Evolutionary conservation across 2,113 vertebrate genomes (phyloP).

Genomic region (Dromas ardeola): DNA sequence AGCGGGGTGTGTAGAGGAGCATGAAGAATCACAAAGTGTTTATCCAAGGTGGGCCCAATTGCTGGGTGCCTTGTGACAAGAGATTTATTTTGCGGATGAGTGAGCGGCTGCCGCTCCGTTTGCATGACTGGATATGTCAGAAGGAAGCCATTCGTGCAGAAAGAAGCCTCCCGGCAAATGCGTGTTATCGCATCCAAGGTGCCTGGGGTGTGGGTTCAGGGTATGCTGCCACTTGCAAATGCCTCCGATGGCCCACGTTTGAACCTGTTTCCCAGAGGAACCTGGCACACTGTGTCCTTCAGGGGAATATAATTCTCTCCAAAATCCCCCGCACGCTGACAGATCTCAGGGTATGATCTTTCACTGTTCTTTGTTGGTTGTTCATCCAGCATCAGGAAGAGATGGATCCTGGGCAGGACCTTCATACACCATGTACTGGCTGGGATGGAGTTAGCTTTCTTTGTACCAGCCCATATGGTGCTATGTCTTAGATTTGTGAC

Average conservation of each 20-base stretch:
- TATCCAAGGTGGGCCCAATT: neutral
- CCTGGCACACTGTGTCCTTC: neutral
- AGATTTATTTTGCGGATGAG: neutral
- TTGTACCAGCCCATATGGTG: accelerated
- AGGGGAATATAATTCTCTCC: neutral
- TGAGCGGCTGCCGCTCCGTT: neutral
- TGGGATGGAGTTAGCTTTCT: neutral
- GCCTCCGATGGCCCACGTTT: accelerated
- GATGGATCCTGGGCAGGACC: neutral
- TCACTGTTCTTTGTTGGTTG: neutral
- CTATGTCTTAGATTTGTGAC: neutral
- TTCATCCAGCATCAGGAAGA: neutral
- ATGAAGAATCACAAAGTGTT: neutral
- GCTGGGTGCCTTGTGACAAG: neutral
- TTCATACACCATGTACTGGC: accelerated
- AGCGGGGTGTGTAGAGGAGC: neutral
- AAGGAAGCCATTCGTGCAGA: neutral
- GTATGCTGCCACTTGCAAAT: neutral
- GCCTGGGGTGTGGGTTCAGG: neutral
- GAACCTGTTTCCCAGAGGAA: neutral
- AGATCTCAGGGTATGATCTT: neutral
- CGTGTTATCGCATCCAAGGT: neutral
- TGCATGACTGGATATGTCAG: neutral
- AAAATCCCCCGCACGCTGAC: accelerated
- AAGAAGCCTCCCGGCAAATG: neutral